Percentiles rank a stretch among this genome's conserved stretches.
Evolutionary conservation across 2,797 vertebrate species (phyloP).

Genomic region (Ibycter americanus): DNA sequence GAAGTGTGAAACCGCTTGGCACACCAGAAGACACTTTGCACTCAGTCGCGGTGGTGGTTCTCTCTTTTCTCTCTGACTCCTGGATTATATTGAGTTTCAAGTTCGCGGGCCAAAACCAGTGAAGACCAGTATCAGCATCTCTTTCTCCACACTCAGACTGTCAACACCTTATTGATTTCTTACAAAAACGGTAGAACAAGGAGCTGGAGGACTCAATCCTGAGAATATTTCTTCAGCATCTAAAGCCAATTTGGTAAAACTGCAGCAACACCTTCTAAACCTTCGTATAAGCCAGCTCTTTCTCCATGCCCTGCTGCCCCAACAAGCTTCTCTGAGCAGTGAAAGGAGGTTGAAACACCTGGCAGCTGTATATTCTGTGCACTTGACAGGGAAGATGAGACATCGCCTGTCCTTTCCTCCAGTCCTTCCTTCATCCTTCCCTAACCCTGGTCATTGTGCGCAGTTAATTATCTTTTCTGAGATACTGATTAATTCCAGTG

Average conservation of each 20-base stretch:
- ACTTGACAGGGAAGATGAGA: neutral
- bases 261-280: neutral
- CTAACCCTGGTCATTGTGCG: neutral
- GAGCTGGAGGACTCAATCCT: neutral
- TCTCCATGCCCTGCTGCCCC: neutral
- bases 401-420: neutral
- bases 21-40: neutral
- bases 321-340: neutral
- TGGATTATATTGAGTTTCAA: neutral
- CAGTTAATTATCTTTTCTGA: neutral
- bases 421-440: neutral
- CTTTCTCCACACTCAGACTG: neutral
- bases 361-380: neutral
- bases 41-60: neutral
- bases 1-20: neutral
- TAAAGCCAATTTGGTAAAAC: neutral
- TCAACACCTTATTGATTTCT: neutral
- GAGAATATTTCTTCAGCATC: neutral
- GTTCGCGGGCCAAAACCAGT: fast-evolving
- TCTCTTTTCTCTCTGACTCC: neutral
- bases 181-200: neutral
- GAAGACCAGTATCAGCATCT: neutral
- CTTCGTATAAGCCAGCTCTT: neutral
- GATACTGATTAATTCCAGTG: neutral
- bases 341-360: neutral